These are phyloP conservation scores for Tympanuchus pallidicinctus DNA, from an alignment of 2,113 vertebrate species.

Conservation along the genomic window DNA sequence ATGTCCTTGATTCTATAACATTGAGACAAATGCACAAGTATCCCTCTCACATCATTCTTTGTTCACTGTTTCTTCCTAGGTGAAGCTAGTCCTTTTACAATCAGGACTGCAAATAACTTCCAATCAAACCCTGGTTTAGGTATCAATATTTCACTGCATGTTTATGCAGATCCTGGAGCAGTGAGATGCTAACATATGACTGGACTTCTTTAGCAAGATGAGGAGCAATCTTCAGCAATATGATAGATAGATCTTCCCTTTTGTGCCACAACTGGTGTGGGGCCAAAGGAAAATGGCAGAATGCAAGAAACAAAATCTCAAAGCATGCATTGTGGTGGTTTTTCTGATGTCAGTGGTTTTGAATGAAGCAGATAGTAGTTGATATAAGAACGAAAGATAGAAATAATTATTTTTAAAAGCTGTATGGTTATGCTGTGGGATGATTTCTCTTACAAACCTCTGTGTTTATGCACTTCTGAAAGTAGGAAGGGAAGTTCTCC, in stretches of 20 bases:
- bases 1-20: neutral
- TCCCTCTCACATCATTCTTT: neutral
- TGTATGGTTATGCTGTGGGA: neutral
- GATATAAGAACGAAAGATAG: neutral
- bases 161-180: neutral
- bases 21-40: neutral
- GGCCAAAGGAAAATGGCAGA: neutral
- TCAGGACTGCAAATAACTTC: slow-evolving; percentile 30
- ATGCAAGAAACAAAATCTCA: neutral
- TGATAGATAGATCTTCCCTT: neutral
- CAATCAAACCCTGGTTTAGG: slow-evolving; percentile 31
- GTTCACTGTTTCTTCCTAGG: neutral
- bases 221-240: neutral
- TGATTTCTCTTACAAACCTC: neutral
- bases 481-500: neutral
- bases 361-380: neutral
- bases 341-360: neutral
- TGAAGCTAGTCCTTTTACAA: slow-evolving; percentile 56
- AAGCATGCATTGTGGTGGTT: neutral
- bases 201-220: neutral
- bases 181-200: neutral
- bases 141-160: neutral
- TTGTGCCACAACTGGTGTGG: neutral
- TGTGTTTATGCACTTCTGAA: neutral
- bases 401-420: slow-evolving; percentile 4